Conservation (phyloP, 23 tunicate species). For the Trididemnum miniatum region DNA sequence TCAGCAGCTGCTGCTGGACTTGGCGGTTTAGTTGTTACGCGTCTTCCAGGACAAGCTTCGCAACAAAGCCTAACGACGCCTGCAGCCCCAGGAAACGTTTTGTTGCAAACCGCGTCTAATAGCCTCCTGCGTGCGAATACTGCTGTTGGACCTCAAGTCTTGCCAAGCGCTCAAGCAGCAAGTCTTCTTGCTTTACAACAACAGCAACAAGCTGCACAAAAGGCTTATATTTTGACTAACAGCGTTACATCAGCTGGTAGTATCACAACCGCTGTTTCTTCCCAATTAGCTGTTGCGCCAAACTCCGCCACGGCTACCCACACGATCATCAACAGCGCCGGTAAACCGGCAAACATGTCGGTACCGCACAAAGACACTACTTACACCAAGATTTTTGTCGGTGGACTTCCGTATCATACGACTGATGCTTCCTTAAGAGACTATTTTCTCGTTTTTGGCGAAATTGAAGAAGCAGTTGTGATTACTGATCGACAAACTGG, state of each 20-base stretch:
- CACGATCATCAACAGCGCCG: constrained; percentile 88
- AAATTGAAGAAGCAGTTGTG: constrained; percentile 99
- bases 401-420: constrained; percentile 99
- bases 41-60: constrained; percentile 35
- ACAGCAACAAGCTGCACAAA: constrained; percentile 46
- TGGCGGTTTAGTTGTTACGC: constrained; percentile 51
- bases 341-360: constrained; percentile 80
- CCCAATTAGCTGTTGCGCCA: constrained; percentile 25
- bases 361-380: constrained; percentile 98
- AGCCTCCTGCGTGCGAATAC: constrained; percentile 2
- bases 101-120: constrained; percentile 11
- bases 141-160: constrained; percentile 37
- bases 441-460: constrained; percentile 90
- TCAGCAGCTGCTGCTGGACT: constrained; percentile 31
- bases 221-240: constrained; percentile 27
- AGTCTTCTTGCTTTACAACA: constrained; percentile 43
- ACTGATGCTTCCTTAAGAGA: constrained; percentile 93
- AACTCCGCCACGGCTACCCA: constrained; percentile 73
- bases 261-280: constrained; percentile 28
- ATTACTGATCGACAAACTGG: constrained; percentile 96
- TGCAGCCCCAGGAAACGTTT: constrained; percentile 3
- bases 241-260: constrained; percentile 29
- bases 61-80: constrained; percentile 1
- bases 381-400: constrained; percentile 97
- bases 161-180: constrained; percentile 38